Base-by-base conservation (phyloP, 92 coral and sea anemone species). In the Phenganax subtilis region DNA sequence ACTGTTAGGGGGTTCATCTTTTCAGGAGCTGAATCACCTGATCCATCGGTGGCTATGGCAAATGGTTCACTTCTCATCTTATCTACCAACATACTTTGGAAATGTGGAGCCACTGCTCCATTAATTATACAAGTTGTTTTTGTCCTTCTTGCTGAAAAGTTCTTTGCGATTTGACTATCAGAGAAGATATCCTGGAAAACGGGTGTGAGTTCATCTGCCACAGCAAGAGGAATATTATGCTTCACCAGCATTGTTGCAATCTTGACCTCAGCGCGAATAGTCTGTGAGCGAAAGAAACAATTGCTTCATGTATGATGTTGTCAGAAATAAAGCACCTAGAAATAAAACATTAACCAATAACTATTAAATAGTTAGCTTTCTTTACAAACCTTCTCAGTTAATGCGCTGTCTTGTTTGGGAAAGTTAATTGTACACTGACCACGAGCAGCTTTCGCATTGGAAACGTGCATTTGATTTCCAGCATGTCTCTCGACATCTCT, bases 231-330 rank as follows among this genome's bases (percentile, higher is more conserved):
- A 29, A 83, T 60, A 64, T 83, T 83, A 53, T 83, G 81, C 54
- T 83, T 65, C 16, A 75, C 81, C 17, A 83, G 86, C 74, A 83
- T 60, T 8, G 73, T 53, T 16, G 86, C 64, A 51, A 83, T 57
- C 8, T 51, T 83, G 10, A 82, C 80, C 85, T 88, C 90, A 71
- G 87, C 87, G 31, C 82, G 86, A 63, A 80, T 75, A 57, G 55
- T 75, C 80, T 72, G 51, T 8, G 47, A 12, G 7, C 17, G 0
- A 5, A 61, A 61, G 14, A 61, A 14, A 25, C 3, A 14, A 5
- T 5, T 5, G 14, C 67, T 5, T 59, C 12, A 59, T 15, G 12
- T 59, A 9, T 27, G 25, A 20, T 20, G 25, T 20, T 20, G 25
- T 20, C 25, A 20, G 25, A 20, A 20, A 20, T 20, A 20, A 20